phyloP scores from a whole-genome alignment of 2,797 vertebrate genomes.

The Chaenodraco wilsoni region DNA sequence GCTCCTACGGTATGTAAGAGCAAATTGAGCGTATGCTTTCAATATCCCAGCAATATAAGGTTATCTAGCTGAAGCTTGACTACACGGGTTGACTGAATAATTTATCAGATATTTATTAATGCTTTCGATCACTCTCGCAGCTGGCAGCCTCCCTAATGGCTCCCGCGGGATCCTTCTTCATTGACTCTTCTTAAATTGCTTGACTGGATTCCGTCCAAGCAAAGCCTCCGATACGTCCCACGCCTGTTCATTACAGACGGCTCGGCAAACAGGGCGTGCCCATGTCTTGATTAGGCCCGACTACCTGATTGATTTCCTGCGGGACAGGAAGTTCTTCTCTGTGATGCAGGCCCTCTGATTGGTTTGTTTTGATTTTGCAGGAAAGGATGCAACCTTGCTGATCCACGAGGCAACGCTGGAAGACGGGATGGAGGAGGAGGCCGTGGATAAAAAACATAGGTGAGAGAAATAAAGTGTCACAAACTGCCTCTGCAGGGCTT shows the following conservation, averaged over 20 bases:
- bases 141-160: conserved; percentile 54
- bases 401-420: conserved; percentile 97
- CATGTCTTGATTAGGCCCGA: conserved; percentile 27
- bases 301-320: conserved; percentile 61
- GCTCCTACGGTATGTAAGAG: background rate
- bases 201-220: conserved; percentile 58
- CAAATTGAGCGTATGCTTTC: conserved; percentile 16
- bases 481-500: background rate
- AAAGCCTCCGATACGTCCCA: conserved; percentile 36
- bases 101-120: conserved; percentile 49
- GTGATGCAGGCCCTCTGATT: conserved; percentile 27
- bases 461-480: conserved; percentile 51
- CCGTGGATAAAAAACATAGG: conserved; percentile 93
- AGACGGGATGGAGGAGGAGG: conserved; percentile 93
- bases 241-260: conserved; percentile 56
- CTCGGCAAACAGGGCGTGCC: conserved; percentile 30
- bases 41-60: conserved; percentile 24
- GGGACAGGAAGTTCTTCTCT: conserved; percentile 31
- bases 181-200: conserved; percentile 65
- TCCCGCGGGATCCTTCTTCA: conserved; percentile 59
- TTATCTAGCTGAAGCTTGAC: background rate
- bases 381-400: conserved; percentile 88
- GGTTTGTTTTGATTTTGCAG: conserved; percentile 69
- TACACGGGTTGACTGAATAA: conserved; percentile 44
- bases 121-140: conserved; percentile 36